Conservation (phyloP, 2,113 vertebrate species). For the Scomber colias region DNA sequence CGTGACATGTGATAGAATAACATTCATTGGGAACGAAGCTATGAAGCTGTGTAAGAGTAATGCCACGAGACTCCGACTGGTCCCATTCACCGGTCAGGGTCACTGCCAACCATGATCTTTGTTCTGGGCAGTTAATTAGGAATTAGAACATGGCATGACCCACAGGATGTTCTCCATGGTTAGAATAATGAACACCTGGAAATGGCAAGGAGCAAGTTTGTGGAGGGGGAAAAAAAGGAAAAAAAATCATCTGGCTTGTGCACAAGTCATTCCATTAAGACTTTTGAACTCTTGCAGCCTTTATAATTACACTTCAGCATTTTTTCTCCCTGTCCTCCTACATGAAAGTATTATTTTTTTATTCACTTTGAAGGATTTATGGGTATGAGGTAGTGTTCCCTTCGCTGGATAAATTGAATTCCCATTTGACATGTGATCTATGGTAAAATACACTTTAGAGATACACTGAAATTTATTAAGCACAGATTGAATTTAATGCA, state of each 20-base stretch:
- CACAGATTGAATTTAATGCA: conserved; percentile 32
- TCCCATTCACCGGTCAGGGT: conserved; percentile 58
- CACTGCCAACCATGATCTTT: conserved; percentile 60
- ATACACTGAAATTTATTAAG: conserved; percentile 5
- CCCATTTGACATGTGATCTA: conserved; percentile 30
- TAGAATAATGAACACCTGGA: conserved; percentile 80
- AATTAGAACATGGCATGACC: conserved; percentile 71
- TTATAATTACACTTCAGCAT: conserved; percentile 43
- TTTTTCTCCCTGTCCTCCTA: conserved; percentile 12
- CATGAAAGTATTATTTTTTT: background rate
- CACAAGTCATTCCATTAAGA: conserved; percentile 59
- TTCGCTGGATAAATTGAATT: conserved; percentile 41
- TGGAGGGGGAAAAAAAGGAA: background rate
- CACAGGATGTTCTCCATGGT: conserved; percentile 62
- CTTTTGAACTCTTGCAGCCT: conserved; percentile 63
- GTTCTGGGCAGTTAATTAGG: conserved; percentile 76
- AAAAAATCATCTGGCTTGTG: conserved; percentile 32
- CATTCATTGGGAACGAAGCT: conserved; percentile 5
- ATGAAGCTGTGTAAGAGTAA: conserved; percentile 41
- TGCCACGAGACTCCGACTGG: conserved; percentile 46
- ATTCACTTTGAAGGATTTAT: conserved; percentile 17
- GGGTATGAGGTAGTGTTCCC: background rate
- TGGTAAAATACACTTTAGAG: conserved; percentile 31
- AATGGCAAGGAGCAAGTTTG: conserved; percentile 18
- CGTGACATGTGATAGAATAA: conserved; percentile 12